Evolutionary conservation across 2,888 invertebrate species (phyloP).

Genomic region (Pandemis corylana): DNA sequence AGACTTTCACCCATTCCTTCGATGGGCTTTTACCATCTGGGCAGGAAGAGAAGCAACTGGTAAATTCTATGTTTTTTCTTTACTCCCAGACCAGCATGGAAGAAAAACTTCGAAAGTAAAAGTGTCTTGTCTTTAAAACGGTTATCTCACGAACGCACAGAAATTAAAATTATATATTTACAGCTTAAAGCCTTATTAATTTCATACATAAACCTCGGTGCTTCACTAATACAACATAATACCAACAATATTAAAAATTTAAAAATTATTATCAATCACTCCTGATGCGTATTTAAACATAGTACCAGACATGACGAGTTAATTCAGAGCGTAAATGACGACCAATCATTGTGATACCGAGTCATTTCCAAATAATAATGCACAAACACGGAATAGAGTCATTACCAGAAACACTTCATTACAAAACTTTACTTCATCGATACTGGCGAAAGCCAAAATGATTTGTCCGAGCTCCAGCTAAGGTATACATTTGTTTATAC

Average conservation of each 20-base stretch:
- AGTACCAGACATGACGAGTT: background rate
- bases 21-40: too few relatives aligned
- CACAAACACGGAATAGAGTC: slow-evolving; percentile 62
- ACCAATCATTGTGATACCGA: slow-evolving; percentile 4
- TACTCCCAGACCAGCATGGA: too few relatives aligned
- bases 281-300: background rate
- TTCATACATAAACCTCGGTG: too few relatives aligned
- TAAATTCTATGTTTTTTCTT: too few relatives aligned
- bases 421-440: slow-evolving; percentile 16
- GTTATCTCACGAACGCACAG: too few relatives aligned
- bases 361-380: slow-evolving; percentile 34
- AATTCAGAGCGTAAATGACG: background rate
- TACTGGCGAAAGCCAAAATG: background rate
- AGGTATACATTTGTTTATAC: background rate
- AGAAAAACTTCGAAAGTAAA: too few relatives aligned
- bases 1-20: too few relatives aligned
- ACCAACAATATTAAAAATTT: background rate
- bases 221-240: too few relatives aligned
- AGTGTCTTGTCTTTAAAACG: too few relatives aligned
- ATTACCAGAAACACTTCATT: slow-evolving; percentile 50
- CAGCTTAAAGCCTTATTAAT: too few relatives aligned
- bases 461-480: background rate
- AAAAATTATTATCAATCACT: background rate
- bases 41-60: too few relatives aligned
- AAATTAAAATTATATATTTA: too few relatives aligned